Base-by-base conservation (phyloP, 2,888 invertebrate genomes). In the Atethmia centrago region DNA sequence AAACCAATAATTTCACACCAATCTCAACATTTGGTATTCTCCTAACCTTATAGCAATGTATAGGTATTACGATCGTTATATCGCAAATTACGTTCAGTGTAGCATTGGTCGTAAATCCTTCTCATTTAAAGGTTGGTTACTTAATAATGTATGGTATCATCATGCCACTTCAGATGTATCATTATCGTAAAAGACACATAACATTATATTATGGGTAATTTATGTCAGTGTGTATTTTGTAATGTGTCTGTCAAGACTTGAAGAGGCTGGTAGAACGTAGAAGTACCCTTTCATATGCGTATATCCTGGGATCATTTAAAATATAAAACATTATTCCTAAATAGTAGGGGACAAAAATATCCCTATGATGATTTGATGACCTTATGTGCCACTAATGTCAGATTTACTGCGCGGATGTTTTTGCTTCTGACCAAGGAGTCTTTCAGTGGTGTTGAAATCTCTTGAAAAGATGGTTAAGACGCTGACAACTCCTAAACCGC, bases 91-190 rank as follows among this genome's bases (percentile, higher is more conserved):
- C 63, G 63, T 68, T 62, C 74, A 65, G 47, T 28, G 55, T 65
- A 71, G 28, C 83, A 80, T 77, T 83, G 84, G 73, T 74, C 72
- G 58, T 80, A 80, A 74, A 73, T 73, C 70, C 47, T 71, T 70
- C 73, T 80, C 71, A 67, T 47, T 72, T 71, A 83, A 80, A 80
- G 84, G 84, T 80, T 76, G 61, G 51, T 74, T 75, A 75, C 75
- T 74, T 80, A 74, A 83, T 80, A 80, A 80, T 70, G 42, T 56
- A 74, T 31, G 49, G 74, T 73, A 80, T 81, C 81, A 76, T 84
- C 71, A 74, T 71, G 70, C 71, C 71, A 74, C 77, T 71, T 69
- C 72, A 65, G 61, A 69, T 73, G 61, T 73, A 56, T 70, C 49
- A 74, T 83, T 80, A 65, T 45, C n/a, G 64, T 82, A 71, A 79